A percentile compares a stretch with the other conserved stretches of the same genome.
Conservation (phyloP, 2,797 vertebrate genomes). For the Pseudotriccus pelzelni region DNA sequence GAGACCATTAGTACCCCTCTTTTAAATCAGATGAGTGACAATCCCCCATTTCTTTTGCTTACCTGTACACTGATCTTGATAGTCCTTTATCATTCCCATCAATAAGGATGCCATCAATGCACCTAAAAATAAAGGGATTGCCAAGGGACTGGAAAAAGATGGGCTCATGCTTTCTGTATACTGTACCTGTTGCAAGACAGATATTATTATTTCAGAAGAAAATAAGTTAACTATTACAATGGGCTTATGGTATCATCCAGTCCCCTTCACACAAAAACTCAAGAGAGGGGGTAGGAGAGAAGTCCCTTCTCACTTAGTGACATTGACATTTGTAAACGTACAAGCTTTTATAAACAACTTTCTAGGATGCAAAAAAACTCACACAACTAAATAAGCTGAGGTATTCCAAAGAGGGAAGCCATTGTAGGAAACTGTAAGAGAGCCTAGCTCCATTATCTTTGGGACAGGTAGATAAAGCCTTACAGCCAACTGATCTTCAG, state of each 20-base stretch:
- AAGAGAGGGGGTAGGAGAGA: neutral
- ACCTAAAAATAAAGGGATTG: conserved; percentile 93
- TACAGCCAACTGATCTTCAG: neutral
- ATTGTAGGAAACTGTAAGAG: neutral
- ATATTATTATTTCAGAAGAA: conserved; percentile 24
- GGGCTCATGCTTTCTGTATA: conserved; percentile 90
- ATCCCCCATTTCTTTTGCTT: neutral
- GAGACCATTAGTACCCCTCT: neutral
- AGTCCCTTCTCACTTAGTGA: neutral
- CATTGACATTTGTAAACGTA: neutral
- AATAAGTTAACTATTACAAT: neutral
- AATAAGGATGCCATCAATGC: conserved; percentile 89
- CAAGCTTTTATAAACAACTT: neutral
- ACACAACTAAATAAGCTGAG: neutral
- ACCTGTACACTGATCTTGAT: conserved; percentile 89
- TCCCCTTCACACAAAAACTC: neutral
- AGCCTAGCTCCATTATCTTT: fast-evolving
- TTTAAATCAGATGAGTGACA: neutral
- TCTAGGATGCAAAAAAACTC: neutral
- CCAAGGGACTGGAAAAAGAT: conserved; percentile 93
- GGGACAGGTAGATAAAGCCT: neutral
- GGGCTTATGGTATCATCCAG: neutral
- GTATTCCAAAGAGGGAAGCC: neutral
- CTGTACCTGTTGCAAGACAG: conserved; percentile 79
- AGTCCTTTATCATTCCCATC: conserved; percentile 93